Conservation (phyloP, 2,797 vertebrate species). For the Pagetopsis macropterus region DNA sequence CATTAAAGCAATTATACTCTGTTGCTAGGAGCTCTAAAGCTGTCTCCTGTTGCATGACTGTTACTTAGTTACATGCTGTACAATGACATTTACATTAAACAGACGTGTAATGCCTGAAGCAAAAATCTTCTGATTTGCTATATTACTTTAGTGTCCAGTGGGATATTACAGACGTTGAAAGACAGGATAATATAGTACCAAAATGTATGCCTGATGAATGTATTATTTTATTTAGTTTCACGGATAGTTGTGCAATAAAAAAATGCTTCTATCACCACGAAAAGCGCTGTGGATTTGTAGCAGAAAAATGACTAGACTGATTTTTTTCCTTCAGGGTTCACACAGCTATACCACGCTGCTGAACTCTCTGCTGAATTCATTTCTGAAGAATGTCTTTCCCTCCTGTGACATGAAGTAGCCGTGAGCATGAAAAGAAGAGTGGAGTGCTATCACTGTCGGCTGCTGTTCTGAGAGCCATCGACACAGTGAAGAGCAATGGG, state of each 20-base stretch:
- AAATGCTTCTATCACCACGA: slow-evolving; percentile 21
- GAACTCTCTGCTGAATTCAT: slow-evolving; percentile 43
- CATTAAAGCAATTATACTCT: slow-evolving; percentile 5
- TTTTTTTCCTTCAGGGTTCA: slow-evolving; percentile 1
- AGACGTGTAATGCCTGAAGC: slow-evolving; percentile 3
- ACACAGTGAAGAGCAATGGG: slow-evolving; percentile 34
- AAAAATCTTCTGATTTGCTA: slow-evolving; percentile 13
- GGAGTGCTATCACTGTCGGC: slow-evolving; percentile 35
- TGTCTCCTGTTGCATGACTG: slow-evolving; percentile 17
- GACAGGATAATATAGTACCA: not conserved
- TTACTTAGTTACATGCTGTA: slow-evolving; percentile 8
- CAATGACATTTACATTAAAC: not conserved
- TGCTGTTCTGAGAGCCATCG: slow-evolving; percentile 40
- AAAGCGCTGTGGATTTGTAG: slow-evolving; percentile 20
- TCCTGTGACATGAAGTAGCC: slow-evolving; percentile 20
- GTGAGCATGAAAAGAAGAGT: slow-evolving; percentile 38
- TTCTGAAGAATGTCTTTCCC: slow-evolving; percentile 17
- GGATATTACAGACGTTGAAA: slow-evolving; percentile 1
- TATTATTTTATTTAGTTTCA: not conserved
- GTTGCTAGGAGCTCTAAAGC: not conserved
- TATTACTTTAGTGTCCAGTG: slow-evolving; percentile 1
- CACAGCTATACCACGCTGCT: slow-evolving; percentile 32
- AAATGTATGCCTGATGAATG: slow-evolving; percentile 17
- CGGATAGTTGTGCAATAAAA: slow-evolving; percentile 11
- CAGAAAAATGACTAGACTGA: not conserved